Conservation (phyloP, 2,797 vertebrate genomes). For the Psittacula derbiana region DNA sequence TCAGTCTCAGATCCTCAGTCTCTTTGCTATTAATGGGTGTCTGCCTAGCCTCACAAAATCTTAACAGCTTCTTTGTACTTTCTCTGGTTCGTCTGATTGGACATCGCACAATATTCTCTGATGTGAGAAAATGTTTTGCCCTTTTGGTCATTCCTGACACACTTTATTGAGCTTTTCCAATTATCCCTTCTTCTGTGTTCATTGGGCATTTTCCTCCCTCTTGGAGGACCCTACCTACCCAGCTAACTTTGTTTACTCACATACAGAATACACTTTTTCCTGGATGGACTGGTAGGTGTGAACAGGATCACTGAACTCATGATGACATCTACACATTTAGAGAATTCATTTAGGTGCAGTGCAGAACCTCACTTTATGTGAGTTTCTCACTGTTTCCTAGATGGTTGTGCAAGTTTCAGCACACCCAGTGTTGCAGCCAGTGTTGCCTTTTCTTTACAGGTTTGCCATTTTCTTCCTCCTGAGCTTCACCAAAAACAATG, state of each 20-base stretch:
- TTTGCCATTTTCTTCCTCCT: background rate
- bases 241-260: background rate
- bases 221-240: background rate
- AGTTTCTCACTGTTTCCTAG: background rate
- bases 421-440: background rate
- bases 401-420: background rate
- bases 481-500: background rate
- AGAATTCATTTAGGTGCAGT: background rate
- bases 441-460: background rate
- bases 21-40: background rate
- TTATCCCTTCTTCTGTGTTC: background rate
- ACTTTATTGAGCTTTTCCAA: background rate
- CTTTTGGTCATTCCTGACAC: background rate
- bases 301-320: background rate
- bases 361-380: background rate
- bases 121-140: background rate
- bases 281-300: background rate
- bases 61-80: background rate
- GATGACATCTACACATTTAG: rapidly evolving
- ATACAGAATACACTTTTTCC: background rate
- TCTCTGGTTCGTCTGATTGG: background rate
- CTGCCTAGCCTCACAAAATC: background rate
- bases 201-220: background rate
- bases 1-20: background rate
- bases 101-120: background rate